These are phyloP conservation scores for Nannospalax galili DNA, from an alignment of 2,113 vertebrate species.

Conservation along the genomic window DNA sequence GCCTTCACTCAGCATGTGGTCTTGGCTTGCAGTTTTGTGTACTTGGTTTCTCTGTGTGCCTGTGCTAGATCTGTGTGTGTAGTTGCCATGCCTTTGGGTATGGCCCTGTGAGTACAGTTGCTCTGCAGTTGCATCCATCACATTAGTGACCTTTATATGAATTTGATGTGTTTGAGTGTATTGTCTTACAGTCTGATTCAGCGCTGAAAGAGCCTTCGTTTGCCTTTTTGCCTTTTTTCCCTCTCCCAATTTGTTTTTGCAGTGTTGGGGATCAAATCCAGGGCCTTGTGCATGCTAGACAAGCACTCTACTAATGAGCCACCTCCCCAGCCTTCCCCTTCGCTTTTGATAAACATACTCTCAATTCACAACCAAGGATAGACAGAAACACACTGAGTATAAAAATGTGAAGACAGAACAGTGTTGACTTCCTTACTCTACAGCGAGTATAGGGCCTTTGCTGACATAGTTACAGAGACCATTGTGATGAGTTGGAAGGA, in stretches of 20 bases:
- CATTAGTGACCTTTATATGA: not conserved
- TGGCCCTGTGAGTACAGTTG: not conserved
- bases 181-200: not conserved
- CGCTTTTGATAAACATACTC: not conserved
- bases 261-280: too few species aligned
- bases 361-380: not conserved
- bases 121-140: fast-evolving
- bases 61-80: not conserved
- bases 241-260: not conserved
- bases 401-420: not conserved
- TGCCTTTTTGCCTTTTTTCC: not conserved
- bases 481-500: not conserved
- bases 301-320: not conserved
- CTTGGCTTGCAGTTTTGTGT: not conserved
- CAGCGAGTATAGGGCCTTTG: not conserved
- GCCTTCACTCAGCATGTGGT: not conserved
- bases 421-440: not conserved
- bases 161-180: not conserved
- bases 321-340: not conserved
- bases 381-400: not conserved
- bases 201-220: not conserved
- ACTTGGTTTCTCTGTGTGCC: not conserved
- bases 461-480: not conserved
- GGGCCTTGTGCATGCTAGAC: not conserved
- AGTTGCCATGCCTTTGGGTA: not conserved